Percentiles rank a stretch among this genome's conserved stretches.
Evolutionary conservation across 1,140 invertebrate species (phyloP).

Genomic region (Sesamia nonagrioides): DNA sequence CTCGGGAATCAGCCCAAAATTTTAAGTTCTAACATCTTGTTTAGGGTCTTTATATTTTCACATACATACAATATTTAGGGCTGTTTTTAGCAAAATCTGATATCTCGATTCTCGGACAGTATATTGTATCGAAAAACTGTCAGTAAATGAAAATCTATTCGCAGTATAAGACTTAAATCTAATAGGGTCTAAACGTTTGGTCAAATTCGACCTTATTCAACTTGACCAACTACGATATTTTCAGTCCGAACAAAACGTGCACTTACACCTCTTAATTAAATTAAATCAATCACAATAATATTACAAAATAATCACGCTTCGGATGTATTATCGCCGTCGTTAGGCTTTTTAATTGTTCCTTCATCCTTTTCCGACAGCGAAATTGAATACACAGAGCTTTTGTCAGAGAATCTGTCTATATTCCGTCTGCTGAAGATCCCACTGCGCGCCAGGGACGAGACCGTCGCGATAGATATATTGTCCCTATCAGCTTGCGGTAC

Average conservation of each 20-base stretch:
- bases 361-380: slow-evolving; percentile 84
- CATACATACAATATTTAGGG: background rate
- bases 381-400: slow-evolving; percentile 85
- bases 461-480: slow-evolving; percentile 74
- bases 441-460: slow-evolving; percentile 74
- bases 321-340: slow-evolving; percentile 82
- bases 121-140: too few relatives aligned
- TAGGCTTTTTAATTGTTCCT: slow-evolving; percentile 70
- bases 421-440: slow-evolving; percentile 78
- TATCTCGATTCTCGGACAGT: too few relatives aligned
- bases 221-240: background rate
- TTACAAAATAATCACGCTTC: slow-evolving; percentile 75
- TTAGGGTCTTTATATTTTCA: background rate
- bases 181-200: too few relatives aligned
- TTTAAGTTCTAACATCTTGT: background rate
- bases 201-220: too few relatives aligned
- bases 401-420: slow-evolving; percentile 79
- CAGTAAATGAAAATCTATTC: too few relatives aligned
- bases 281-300: slow-evolving; percentile 47
- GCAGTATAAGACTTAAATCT: too few relatives aligned
- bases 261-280: slow-evolving; percentile 42
- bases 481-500: slow-evolving; percentile 79
- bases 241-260: slow-evolving; percentile 22
- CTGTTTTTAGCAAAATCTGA: too few relatives aligned
- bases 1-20: background rate